Evolutionary conservation across 2,888 invertebrate genomes (phyloP), one percentile per base, ranked within the genome.

Genomic region (Hypomecis punctinalis): DNA sequence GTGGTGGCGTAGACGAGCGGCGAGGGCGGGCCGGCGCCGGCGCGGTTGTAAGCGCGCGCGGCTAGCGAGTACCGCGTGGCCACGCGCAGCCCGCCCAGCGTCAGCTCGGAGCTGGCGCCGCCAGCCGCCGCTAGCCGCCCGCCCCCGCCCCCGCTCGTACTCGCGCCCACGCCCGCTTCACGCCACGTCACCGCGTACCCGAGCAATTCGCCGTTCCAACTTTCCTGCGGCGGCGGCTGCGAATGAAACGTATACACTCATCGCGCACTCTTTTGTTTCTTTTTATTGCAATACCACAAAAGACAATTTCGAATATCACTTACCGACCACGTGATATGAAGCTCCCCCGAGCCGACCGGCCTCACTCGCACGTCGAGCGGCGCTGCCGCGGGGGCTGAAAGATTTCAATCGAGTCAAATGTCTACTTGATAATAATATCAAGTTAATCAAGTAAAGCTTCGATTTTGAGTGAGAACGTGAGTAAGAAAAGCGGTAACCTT

Each of bases 1-100:
- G 97, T 97, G 45, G 96, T 95, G 8, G 96, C 96, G 74, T 95
- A 94, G 9, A 96, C 93, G 37, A 95, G 94, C 0, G 95, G 93
- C 54, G 97, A 96, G 69, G 95, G 93, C 0, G 98, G 97, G 0
- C 98, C 97, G 46, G 96, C 94, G 10, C 97, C 97, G 55, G 97
- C 96, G 69, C 95, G 95, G 86, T 97, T 98, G 84, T 96, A 96
- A 5, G 97, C 97, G 74, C 96, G 95, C 59, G 97, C 95, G 11
- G 95, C 93, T 37, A 98, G 94, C 67, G 96, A 95, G 89, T 98
- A 97, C 71, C 96, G 95, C 0, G 97, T 95, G 81, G 95, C 96
- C 76, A 96, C 95, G 71, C 95, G 94, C 67, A 97, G 91, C 33
- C 95, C 95, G 11, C 93, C 91, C 70, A 97, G 84, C 65, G 93